Evolutionary conservation across 2,797 vertebrate genomes (phyloP), one percentile per base, ranked within the genome.

Genomic region (Poecilia gillii): DNA sequence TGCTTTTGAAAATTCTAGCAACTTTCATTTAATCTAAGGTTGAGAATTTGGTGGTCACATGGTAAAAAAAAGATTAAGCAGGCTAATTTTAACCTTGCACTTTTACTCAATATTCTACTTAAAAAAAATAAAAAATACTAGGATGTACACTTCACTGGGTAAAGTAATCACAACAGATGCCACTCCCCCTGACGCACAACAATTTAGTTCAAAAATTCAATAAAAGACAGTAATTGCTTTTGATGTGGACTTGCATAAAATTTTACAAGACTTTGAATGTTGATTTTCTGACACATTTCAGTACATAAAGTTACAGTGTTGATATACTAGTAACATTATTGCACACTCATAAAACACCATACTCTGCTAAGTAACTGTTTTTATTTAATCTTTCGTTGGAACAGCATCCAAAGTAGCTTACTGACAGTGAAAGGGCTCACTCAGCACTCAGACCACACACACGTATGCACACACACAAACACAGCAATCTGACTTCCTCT

Each of bases 361-460:
- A 41, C 2, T 11, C 9, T 41, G 72, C 62, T 70, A 53, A 75
- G 18, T 33, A 80, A 82, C 80, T 85, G 86, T 7, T 90, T 90
- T 80, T 81, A 85, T 88, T 71, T 91, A 74, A 85, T 73, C 68
- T 85, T 87, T 45, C 76, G 72, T 79, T 85, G 88, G 84, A 68
- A 2, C 84, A 87, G 81, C 79, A 83, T 81, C 76, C 87, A 82
- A 90, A 91, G 82, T 72, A 68, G 78, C 84, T 81, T 49, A 72
- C 68, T 77, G 82, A 49, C 74, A 88, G 84, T 85, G 82, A 88
- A 85, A 87, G 87, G 83, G 57, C 85, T 86, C 78, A 85, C 81
- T 95, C 92, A 94, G 92, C 91, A 86, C 83, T 86, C 84, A 86
- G 79, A 89, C 85, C 92, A 90, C 91, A 90, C 90, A 87, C 84